phyloP scores from a whole-genome alignment of 2,888 invertebrate species.

The Petrophora chlorosata region DNA sequence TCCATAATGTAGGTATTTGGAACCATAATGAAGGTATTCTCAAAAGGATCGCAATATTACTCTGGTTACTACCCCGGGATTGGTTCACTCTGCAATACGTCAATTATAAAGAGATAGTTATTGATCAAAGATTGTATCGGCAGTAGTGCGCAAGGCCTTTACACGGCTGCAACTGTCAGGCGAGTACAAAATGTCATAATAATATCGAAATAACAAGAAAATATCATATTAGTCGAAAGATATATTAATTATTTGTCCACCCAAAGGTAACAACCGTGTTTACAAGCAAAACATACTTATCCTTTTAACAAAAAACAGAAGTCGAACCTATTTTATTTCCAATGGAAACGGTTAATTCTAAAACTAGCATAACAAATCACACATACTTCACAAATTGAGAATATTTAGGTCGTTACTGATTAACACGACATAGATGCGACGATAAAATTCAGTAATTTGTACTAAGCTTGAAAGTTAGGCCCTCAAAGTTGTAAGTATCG shows the following conservation, averaged over 20 bases:
- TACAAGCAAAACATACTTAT: slow-evolving; percentile 33
- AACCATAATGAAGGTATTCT: too few species aligned
- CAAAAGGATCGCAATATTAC: too few species aligned
- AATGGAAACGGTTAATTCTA: slow-evolving; percentile 62
- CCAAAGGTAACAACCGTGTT: slow-evolving; percentile 11
- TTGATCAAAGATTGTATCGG: too few species aligned
- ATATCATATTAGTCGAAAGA: background rate
- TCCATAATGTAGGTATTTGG: too few species aligned
- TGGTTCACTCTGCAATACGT: too few species aligned
- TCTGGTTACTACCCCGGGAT: too few species aligned
- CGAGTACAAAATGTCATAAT: background rate
- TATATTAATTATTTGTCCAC: background rate
- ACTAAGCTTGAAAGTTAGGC: too few species aligned
- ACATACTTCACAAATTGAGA: slow-evolving; percentile 37
- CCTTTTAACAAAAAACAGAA: slow-evolving; percentile 38
- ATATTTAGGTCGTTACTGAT: slow-evolving; percentile 6
- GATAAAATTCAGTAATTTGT: background rate
- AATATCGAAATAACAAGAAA: too few species aligned
- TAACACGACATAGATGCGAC: slow-evolving; percentile 15
- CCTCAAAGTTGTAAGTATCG: too few species aligned
- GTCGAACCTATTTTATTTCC: slow-evolving; percentile 55
- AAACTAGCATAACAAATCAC: slow-evolving; percentile 56
- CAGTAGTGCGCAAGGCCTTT: too few species aligned
- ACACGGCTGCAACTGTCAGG: slow-evolving; percentile 11
- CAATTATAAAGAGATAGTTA: too few species aligned